Conservation (phyloP, 1,140 invertebrate species). For the Caerostris darwini region DNA sequence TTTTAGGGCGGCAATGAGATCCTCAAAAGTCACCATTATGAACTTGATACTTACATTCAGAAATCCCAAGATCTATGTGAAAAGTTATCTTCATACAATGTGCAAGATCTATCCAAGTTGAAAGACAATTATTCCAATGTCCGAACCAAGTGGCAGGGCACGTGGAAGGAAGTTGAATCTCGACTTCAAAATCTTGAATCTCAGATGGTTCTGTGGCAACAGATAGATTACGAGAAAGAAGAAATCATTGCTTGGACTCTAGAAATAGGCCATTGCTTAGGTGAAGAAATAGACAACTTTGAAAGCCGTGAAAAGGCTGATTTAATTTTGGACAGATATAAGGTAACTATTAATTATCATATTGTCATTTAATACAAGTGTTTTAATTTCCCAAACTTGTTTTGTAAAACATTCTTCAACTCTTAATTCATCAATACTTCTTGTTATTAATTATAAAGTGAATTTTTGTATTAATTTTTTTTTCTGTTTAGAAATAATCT, state of each 20-base stretch:
- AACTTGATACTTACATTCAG: slow-evolving; percentile 79
- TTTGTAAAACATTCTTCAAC: neutral
- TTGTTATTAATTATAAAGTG: neutral
- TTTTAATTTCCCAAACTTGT: neutral
- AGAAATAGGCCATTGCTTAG: slow-evolving; percentile 89
- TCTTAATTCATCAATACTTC: too few species aligned
- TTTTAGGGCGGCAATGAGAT: slow-evolving; percentile 67
- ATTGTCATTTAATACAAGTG: neutral
- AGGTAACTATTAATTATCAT: slow-evolving; percentile 80
- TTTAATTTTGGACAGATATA: slow-evolving; percentile 90
- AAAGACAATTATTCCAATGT: slow-evolving; percentile 81
- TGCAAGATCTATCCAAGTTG: slow-evolving; percentile 85
- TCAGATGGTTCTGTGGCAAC: slow-evolving; percentile 94
- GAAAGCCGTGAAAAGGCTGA: slow-evolving; percentile 90
- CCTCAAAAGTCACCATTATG: slow-evolving; percentile 60
- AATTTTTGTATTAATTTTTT: too few species aligned
- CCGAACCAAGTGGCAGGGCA: slow-evolving; percentile 88
- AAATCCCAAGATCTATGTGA: slow-evolving; percentile 87
- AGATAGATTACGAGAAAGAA: slow-evolving; percentile 92
- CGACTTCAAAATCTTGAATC: slow-evolving; percentile 91
- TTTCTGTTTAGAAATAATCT: too few species aligned
- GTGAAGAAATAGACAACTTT: slow-evolving; percentile 88
- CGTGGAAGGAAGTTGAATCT: slow-evolving; percentile 87
- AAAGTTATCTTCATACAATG: slow-evolving; percentile 88
- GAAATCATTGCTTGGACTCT: slow-evolving; percentile 92